phyloP scores from a whole-genome alignment of 2,797 vertebrate genomes.

The Karalla daura region DNA sequence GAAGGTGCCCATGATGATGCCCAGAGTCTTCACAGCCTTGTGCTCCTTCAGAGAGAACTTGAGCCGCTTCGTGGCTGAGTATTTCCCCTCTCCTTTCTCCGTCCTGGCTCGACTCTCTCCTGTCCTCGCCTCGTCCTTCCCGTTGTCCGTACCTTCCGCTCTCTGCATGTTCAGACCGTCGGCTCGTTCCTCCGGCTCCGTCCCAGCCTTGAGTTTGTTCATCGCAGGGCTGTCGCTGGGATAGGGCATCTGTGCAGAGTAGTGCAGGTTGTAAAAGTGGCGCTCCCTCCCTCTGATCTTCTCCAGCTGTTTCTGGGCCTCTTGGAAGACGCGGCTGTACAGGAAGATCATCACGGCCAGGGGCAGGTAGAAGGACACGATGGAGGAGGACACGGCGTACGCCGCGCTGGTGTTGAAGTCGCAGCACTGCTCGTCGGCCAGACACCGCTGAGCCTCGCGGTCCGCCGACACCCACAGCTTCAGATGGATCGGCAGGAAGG shows the following conservation, averaged over 20 bases:
- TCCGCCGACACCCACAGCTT: constrained; percentile 86
- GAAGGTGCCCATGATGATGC: constrained; percentile 99
- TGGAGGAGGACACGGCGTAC: constrained; percentile 93
- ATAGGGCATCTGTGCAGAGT: constrained; percentile 64
- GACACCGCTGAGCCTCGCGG: constrained; percentile 72
- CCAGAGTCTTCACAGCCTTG: constrained; percentile 96
- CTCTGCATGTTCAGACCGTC: constrained; percentile 52
- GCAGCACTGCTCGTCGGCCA: constrained; percentile 84
- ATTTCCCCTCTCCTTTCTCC: constrained; percentile 59
- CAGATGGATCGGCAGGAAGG: constrained; percentile 96
- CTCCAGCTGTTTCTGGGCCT: constrained; percentile 92
- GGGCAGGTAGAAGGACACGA: constrained; percentile 96
- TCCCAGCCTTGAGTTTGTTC: constrained; percentile 33
- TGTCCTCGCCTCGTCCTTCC: constrained; percentile 15
- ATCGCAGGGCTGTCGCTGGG: constrained; percentile 46
- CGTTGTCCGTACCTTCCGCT: neutral
- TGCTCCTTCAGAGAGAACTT: constrained; percentile 95
- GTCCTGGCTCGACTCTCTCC: constrained; percentile 31
- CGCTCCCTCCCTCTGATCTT: constrained; percentile 92
- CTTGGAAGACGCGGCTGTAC: constrained; percentile 93
- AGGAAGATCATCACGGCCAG: constrained; percentile 95
- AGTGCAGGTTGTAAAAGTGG: constrained; percentile 81
- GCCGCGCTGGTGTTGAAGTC: constrained; percentile 92
- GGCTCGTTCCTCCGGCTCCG: constrained; percentile 19
- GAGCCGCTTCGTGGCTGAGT: constrained; percentile 67